Evolutionary conservation across 2,113 vertebrate species (phyloP).

Genomic region (Notechis scutatus): DNA sequence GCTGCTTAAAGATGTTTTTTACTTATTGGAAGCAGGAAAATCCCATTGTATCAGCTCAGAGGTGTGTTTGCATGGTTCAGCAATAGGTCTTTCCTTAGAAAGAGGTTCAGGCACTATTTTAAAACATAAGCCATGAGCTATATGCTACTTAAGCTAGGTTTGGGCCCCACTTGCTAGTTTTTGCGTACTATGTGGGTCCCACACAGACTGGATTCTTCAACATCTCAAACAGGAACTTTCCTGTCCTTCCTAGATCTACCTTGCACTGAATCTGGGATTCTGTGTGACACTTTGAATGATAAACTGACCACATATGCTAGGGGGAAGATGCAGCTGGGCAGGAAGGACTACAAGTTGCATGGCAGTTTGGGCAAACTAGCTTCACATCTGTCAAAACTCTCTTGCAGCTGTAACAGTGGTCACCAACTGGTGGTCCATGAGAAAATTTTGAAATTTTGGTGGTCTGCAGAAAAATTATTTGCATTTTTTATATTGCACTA

Average conservation of each 20-base stretch:
- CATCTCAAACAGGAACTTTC: neutral
- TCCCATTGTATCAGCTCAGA: neutral
- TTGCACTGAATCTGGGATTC: neutral
- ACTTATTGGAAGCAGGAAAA: neutral
- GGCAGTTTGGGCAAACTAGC: neutral
- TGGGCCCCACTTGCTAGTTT: neutral
- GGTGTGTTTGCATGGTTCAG: neutral
- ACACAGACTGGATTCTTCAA: neutral
- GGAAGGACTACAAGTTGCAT: neutral
- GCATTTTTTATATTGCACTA: too few species aligned
- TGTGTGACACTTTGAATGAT: neutral
- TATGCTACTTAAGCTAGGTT: neutral
- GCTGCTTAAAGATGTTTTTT: neutral
- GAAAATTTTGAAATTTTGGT: too few species aligned
- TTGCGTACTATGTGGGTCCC: neutral
- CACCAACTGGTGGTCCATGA: too few species aligned
- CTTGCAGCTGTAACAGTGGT: neutral
- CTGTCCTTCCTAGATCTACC: neutral
- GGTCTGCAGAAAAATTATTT: too few species aligned
- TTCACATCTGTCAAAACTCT: neutral
- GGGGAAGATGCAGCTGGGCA: neutral
- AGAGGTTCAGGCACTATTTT: neutral
- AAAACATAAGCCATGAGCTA: neutral
- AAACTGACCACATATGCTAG: neutral
- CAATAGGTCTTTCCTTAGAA: neutral